These are phyloP conservation scores for Hafferia zeledoni DNA, from an alignment of 2,797 vertebrate genomes.

Conservation along the genomic window DNA sequence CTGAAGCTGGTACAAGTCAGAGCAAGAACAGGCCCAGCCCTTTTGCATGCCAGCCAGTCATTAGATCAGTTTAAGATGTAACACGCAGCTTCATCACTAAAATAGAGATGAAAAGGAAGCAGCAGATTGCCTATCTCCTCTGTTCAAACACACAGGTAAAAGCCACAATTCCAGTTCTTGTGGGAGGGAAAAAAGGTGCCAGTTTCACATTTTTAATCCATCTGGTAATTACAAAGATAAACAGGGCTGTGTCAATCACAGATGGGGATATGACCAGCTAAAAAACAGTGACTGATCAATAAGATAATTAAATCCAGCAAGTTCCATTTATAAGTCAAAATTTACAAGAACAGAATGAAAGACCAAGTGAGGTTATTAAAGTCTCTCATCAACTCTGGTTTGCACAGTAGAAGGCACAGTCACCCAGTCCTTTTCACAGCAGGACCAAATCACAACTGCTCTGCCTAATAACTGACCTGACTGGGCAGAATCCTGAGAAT, in stretches of 20 bases:
- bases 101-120: neutral
- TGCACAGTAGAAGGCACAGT: neutral
- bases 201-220: neutral
- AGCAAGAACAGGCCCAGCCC: neutral
- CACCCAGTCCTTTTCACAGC: neutral
- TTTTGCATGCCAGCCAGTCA: neutral
- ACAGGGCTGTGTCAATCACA: neutral
- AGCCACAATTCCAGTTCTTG: neutral
- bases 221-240: neutral
- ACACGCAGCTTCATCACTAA: neutral
- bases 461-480: neutral
- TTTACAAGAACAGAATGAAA: neutral
- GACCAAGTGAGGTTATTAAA: neutral
- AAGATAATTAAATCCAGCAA: neutral
- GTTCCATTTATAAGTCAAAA: neutral
- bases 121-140: neutral
- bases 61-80: neutral
- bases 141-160: neutral
- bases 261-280: neutral
- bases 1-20: neutral
- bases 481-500: neutral
- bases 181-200: fast-evolving
- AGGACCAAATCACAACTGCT: neutral
- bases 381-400: neutral
- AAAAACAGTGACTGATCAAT: neutral